phyloP scores from a whole-genome alignment of 2,113 vertebrate genomes.

The Pelecanoides urinatrix region DNA sequence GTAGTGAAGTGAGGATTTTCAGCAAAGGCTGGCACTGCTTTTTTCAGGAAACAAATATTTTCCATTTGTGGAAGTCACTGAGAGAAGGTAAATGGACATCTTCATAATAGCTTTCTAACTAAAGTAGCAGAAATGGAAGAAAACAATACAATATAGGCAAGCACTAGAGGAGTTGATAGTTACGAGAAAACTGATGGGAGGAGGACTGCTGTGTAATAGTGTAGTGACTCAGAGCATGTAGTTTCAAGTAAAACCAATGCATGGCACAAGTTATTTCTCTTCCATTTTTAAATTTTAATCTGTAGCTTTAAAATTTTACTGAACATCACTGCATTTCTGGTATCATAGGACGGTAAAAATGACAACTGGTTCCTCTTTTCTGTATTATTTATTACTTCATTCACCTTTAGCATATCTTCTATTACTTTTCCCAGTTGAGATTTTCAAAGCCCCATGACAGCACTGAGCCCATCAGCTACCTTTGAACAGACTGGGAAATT shows the following conservation, averaged over 20 bases:
- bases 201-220: neutral
- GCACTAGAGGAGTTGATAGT: neutral
- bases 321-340: neutral
- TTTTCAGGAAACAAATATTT: neutral
- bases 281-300: neutral
- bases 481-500: neutral
- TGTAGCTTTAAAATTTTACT: neutral
- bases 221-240: neutral
- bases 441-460: neutral
- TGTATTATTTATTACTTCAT: neutral
- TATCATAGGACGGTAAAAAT: neutral
- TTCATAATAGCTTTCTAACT: neutral
- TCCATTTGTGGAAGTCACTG: slow-evolving; percentile 24
- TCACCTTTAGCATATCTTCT: neutral
- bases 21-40: neutral
- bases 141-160: neutral
- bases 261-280: neutral
- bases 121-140: neutral
- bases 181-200: neutral
- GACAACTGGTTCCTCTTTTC: neutral
- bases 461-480: neutral
- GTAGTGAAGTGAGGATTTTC: slow-evolving; percentile 19
- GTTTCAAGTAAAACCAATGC: neutral
- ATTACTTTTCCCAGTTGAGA: neutral
- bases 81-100: neutral